These are phyloP conservation scores for Scolanthus callimorphus DNA, from an alignment of 92 coral and sea anemone species.

Conservation along the genomic window DNA sequence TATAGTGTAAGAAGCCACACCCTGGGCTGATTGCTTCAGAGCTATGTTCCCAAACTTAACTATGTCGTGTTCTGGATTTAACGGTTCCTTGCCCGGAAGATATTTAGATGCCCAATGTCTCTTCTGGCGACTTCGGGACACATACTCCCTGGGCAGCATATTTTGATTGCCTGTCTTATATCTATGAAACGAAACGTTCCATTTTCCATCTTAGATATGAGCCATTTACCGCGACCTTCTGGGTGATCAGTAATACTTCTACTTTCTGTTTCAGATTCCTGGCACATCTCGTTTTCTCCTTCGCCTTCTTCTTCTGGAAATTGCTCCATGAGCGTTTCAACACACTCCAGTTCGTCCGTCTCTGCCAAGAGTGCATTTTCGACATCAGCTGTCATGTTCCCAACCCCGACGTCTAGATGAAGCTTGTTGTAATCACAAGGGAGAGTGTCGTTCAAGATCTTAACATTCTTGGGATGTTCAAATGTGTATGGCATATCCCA, in stretches of 20 bases:
- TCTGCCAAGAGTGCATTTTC: not conserved
- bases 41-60: slow-evolving; percentile 38
- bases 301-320: not conserved
- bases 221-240: slow-evolving; percentile 9
- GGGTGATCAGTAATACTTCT: no score
- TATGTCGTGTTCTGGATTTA: slow-evolving; percentile 50
- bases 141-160: slow-evolving; percentile 28
- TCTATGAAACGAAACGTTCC: slow-evolving; percentile 14
- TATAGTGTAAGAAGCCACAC: slow-evolving; percentile 9
- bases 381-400: not conserved
- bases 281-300: no score
- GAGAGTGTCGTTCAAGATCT: slow-evolving; percentile 6
- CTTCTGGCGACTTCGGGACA: slow-evolving; percentile 34
- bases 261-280: no score
- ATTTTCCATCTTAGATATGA: slow-evolving; percentile 6
- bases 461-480: slow-evolving; percentile 18
- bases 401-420: not conserved
- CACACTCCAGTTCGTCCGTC: not conserved
- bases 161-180: slow-evolving; percentile 27
- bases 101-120: slow-evolving; percentile 50
- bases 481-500: slow-evolving; percentile 36
- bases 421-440: not conserved
- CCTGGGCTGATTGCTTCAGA: slow-evolving; percentile 12
- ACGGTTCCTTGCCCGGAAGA: slow-evolving; percentile 46
- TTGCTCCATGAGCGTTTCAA: not conserved